These are phyloP conservation scores for Poecile montanus DNA, from an alignment of 2,797 vertebrate species.

Conservation along the genomic window DNA sequence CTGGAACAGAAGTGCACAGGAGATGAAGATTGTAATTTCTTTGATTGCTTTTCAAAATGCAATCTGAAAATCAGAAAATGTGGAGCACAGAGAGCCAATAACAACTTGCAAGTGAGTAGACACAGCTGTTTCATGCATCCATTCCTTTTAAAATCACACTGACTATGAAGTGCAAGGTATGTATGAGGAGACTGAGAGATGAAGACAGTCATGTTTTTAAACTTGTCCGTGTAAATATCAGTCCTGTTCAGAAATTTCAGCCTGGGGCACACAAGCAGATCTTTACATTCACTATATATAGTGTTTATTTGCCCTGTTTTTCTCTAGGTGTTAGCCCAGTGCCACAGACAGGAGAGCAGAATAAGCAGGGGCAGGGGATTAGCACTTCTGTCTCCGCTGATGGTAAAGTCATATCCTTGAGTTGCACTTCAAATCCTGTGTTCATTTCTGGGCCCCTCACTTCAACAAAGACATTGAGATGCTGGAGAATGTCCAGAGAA, in stretches of 20 bases:
- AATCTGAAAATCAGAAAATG: slow-evolving; percentile 81
- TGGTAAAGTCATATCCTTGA: background rate
- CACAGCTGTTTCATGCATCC: slow-evolving; percentile 25
- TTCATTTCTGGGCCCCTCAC: background rate
- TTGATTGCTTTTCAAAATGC: slow-evolving; percentile 94
- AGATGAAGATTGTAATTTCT: slow-evolving; percentile 95
- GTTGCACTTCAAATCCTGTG: background rate
- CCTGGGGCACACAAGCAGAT: background rate
- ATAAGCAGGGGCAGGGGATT: background rate
- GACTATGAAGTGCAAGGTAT: background rate
- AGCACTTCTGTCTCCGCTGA: too few species aligned
- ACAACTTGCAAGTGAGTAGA: slow-evolving; percentile 90
- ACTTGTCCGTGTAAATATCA: fast-evolving
- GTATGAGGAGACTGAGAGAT: background rate
- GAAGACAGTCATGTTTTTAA: background rate
- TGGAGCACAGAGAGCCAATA: slow-evolving; percentile 85
- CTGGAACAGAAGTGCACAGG: slow-evolving; percentile 94
- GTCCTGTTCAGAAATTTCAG: background rate
- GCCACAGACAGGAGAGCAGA: background rate
- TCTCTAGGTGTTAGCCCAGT: background rate
- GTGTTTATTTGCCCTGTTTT: background rate
- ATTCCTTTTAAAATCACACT: background rate
- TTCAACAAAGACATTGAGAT: background rate
- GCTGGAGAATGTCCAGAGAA: background rate
- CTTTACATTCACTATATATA: background rate